Evolutionary conservation across 1,140 invertebrate species (phyloP).

Genomic region (Ceratoteleas bidentatus): DNA sequence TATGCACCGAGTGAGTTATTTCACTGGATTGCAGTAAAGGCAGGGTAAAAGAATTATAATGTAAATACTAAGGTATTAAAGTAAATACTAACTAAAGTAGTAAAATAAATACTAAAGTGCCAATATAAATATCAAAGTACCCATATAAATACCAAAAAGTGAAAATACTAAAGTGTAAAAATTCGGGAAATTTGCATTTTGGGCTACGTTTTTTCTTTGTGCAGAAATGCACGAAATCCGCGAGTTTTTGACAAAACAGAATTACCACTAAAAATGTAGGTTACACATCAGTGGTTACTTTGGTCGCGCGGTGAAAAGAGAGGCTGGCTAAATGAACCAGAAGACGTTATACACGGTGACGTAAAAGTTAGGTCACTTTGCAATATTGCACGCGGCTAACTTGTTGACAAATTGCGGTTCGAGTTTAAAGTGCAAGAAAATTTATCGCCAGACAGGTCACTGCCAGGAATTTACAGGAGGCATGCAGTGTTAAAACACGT

Average conservation of each 20-base stretch:
- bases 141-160: too few relatives aligned
- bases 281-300: conserved; percentile 60
- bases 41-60: too few relatives aligned
- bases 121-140: too few relatives aligned
- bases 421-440: neutral
- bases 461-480: neutral
- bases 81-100: too few relatives aligned
- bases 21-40: too few relatives aligned
- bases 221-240: conserved; percentile 2
- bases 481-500: too few relatives aligned
- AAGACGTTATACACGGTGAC: conserved; percentile 46
- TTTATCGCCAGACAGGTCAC: neutral
- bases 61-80: too few relatives aligned
- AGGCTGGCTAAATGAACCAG: conserved; percentile 58
- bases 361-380: conserved; percentile 29
- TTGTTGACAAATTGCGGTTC: neutral
- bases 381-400: neutral
- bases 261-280: conserved; percentile 57
- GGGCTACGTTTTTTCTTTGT: neutral
- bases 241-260: conserved; percentile 35
- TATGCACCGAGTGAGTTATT: too few relatives aligned
- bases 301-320: conserved; percentile 46
- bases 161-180: neutral
- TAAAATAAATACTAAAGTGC: too few relatives aligned
- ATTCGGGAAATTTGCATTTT: conserved; percentile 13